phyloP scores from a whole-genome alignment of 2,888 invertebrate species.

The Ormyrus pomaceus region DNA sequence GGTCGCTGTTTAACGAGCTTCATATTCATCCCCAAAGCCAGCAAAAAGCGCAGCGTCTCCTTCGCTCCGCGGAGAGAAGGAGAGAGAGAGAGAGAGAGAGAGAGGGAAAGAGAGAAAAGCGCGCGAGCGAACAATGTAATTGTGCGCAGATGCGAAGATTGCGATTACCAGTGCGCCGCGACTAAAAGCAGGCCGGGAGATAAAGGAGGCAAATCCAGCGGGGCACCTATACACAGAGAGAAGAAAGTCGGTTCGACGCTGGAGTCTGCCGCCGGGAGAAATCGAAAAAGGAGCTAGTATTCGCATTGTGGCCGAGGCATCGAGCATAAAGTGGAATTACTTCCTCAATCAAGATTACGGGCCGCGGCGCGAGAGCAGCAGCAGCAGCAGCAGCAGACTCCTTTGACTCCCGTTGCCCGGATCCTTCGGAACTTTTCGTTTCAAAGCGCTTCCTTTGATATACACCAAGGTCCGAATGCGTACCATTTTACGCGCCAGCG shows the following conservation, averaged over 20 bases:
- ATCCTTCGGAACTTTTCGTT: neutral
- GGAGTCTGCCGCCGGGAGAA: neutral
- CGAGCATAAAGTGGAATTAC: slow-evolving; percentile 49
- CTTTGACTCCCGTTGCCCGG: slow-evolving; percentile 20
- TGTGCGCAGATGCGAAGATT: slow-evolving; percentile 43
- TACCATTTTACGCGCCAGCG: slow-evolving; percentile 53
- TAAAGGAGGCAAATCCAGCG: slow-evolving; percentile 29
- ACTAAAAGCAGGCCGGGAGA: slow-evolving; percentile 22
- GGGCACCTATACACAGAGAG: slow-evolving; percentile 2
- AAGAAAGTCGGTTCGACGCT: neutral
- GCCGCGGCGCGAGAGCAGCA: neutral
- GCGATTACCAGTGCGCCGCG: slow-evolving; percentile 17
- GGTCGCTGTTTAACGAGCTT: slow-evolving; percentile 30
- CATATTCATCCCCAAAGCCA: neutral
- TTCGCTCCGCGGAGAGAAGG: no score
- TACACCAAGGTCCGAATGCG: slow-evolving; percentile 10
- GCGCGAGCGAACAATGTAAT: slow-evolving; percentile 32
- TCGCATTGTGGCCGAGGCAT: slow-evolving; percentile 25
- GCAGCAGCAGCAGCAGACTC: neutral
- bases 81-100: no score
- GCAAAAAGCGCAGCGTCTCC: no score
- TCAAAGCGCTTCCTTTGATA: slow-evolving; percentile 27
- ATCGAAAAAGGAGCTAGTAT: slow-evolving; percentile 34
- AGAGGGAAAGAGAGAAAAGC: neutral
- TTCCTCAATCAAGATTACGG: slow-evolving; percentile 44